Evolutionary conservation across 2,113 vertebrate species (phyloP).

Genomic region (Arenaria interpres): DNA sequence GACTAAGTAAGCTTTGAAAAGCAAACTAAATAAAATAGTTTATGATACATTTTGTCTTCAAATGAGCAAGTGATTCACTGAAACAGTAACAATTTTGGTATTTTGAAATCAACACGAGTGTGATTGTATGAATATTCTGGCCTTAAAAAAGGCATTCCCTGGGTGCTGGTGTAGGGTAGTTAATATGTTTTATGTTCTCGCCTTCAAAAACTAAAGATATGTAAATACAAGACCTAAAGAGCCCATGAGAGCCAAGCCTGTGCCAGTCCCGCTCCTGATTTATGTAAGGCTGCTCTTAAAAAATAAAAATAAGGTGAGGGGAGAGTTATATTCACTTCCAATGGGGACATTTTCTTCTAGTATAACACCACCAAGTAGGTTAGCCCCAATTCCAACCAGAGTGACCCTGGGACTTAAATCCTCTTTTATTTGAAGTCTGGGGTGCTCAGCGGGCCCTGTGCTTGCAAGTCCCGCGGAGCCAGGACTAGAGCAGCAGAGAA

Average conservation of each 20-base stretch:
- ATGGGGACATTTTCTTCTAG: background rate
- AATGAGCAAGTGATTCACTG: background rate
- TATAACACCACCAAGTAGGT: background rate
- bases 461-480: too few species aligned
- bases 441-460: too few species aligned
- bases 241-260: background rate
- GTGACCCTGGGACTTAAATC: accelerated
- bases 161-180: background rate
- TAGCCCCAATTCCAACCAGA: too few species aligned
- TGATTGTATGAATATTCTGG: background rate
- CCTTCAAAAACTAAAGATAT: background rate
- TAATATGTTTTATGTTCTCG: background rate
- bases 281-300: background rate
- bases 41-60: background rate
- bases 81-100: background rate
- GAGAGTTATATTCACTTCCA: background rate
- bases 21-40: background rate
- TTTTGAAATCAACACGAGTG: background rate
- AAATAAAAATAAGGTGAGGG: background rate
- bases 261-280: background rate
- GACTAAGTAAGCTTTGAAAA: background rate
- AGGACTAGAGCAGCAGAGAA: background rate
- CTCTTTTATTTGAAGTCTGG: background rate
- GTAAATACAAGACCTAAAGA: background rate
- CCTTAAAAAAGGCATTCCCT: background rate